Evolutionary conservation across 2,113 vertebrate genomes (phyloP), one percentile per base, ranked within the genome.

Genomic region (Nyctereutes procyonoides): DNA sequence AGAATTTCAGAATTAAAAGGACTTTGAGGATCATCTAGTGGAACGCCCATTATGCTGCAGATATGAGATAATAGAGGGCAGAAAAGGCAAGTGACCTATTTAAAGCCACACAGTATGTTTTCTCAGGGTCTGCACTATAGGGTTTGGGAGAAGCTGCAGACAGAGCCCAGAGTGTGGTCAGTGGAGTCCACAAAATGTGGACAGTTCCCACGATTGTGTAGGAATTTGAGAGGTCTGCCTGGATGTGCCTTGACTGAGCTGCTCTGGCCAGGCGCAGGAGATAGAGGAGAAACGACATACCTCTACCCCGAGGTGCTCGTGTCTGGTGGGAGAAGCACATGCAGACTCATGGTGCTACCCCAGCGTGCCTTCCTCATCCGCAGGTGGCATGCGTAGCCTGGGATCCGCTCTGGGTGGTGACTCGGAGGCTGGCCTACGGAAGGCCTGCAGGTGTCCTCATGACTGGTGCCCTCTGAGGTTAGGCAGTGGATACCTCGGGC

Each of bases 1-100:
- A 95, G 69, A 35, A 43, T 90, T 93, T 97, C 86, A 93, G 77
- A 95, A 80, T 89, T 35, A 85, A 85, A 96, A 92, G 32, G 30
- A 79, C 58, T 90, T 94, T 90, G 88, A 76, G 91, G 38, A 73
- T 79, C n/a, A 93, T 80, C 73, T 65, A 91, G 22, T 56, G 65
- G 83, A 88, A 38, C 81, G 9, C 74, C 55, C 28, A 4, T 53
- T 79, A 55, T 82, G 32, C 92, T 63, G 79, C 26, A 81, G 48
- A 53, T 90, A 26, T 92, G 87, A 69, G 24, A 12, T 60, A 51
- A 96, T 2, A 83, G 77, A 93, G 63, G 11, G 53, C n/a, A 77
- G 53, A 71, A 48, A 76, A 96, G 88, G 60, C 71, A 86, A 93
- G 22, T 35, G 85, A 74, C 43, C 43, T 96, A 28, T 51, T 84